phyloP scores from a whole-genome alignment of 2,113 vertebrate genomes.

The Gallinago undulata region DNA sequence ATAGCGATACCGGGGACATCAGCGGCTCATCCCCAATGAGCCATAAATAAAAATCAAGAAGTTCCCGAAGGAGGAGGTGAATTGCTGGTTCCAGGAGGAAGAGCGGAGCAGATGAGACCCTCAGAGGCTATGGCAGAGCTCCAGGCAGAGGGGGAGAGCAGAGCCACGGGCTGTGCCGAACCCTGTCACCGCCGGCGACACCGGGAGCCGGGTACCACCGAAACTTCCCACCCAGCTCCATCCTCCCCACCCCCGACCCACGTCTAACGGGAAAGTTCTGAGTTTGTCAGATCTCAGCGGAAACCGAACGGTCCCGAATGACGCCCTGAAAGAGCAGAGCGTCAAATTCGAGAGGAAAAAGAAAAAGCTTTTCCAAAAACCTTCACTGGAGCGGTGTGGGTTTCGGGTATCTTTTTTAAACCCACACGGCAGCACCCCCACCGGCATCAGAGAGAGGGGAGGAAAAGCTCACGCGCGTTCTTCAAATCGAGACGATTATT shows the following conservation, averaged over 20 bases:
- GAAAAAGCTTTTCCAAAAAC: neutral
- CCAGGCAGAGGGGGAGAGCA: neutral
- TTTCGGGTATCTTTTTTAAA: neutral
- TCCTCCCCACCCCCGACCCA: neutral
- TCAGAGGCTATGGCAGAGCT: neutral
- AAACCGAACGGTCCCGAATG: neutral
- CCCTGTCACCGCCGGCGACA: fast-evolving
- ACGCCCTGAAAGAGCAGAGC: neutral
- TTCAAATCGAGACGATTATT: fast-evolving
- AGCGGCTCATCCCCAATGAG: neutral
- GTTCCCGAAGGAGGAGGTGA: neutral
- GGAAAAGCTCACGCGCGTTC: fast-evolving
- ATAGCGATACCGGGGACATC: fast-evolving
- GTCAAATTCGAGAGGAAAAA: no score
- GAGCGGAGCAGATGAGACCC: neutral
- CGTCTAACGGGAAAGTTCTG: neutral
- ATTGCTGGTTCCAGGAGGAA: fast-evolving
- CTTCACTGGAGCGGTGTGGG: fast-evolving
- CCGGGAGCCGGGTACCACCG: fast-evolving
- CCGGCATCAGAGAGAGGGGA: no score
- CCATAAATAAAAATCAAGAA: neutral
- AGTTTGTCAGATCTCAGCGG: fast-evolving
- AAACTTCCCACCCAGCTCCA: neutral
- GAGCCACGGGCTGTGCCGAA: neutral
- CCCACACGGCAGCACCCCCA: neutral